Base-by-base conservation (phyloP, 2,888 invertebrate species). In the Microdon myrmicae region DNA sequence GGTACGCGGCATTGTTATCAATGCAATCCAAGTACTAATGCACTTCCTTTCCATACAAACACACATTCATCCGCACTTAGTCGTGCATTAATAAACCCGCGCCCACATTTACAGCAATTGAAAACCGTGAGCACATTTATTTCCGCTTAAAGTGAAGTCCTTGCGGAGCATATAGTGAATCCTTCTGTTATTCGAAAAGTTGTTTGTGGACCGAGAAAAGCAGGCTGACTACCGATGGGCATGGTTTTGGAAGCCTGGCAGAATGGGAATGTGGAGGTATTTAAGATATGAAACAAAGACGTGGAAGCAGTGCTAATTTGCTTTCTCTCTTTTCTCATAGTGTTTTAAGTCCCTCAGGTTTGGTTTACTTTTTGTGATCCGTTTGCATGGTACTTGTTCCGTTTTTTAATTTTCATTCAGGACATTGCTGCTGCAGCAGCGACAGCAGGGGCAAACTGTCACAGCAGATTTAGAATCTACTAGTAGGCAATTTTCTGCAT, bases 231-330 rank as follows among this genome's bases (percentile, higher is more conserved):
- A n/a, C n/a, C n/a, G n/a, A n/a, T n/a, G n/a, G n/a, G n/a, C n/a
- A n/a, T n/a, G n/a, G n/a, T n/a, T n/a, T n/a, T n/a, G n/a, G n/a
- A n/a, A n/a, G n/a, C n/a, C n/a, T n/a, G n/a, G n/a, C n/a, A n/a
- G n/a, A n/a, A n/a, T n/a, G n/a, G n/a, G n/a, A n/a, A n/a, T n/a
- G n/a, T n/a, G n/a, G n/a, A n/a, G n/a, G n/a, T n/a, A n/a, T n/a
- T n/a, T n/a, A n/a, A n/a, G n/a, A 37, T 32, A 64, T 64, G 56
- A 58, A 58, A 53, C 43, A 47, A 58, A 58, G 58, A 64, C 47
- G 47, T n/a, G 51, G 51, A 47, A 58, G 49, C 51, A 47, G 58
- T 47, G 64, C 64, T 64, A 64, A 64, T 64, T 64, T 64, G 64
- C 53, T 53, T 58, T 64, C 51, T 58, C 47, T 64, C 26, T 47